These are phyloP conservation scores for Callimorpha dominula DNA, from an alignment of 2,888 invertebrate species.

Conservation along the genomic window DNA sequence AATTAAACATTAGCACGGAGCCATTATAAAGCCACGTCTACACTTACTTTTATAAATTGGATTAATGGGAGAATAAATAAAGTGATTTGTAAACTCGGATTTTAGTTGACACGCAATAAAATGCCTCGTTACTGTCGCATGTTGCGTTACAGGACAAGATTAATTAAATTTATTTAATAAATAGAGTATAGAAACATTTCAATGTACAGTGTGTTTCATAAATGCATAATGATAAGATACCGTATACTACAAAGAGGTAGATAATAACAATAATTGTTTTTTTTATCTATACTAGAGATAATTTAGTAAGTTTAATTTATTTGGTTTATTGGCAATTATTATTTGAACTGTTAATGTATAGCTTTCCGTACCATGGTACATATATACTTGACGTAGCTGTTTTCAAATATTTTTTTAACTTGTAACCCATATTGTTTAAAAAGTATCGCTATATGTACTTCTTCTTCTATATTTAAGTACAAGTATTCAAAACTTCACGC, in stretches of 20 bases:
- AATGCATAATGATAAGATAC: neutral
- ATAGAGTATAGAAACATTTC: neutral
- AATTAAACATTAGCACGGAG: constrained; percentile 42
- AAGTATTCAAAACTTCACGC: too few relatives aligned
- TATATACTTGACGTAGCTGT: too few relatives aligned
- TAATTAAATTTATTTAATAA: neutral
- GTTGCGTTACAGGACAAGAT: neutral
- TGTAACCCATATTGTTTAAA: too few relatives aligned
- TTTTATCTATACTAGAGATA: too few relatives aligned
- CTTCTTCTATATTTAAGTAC: too few relatives aligned
- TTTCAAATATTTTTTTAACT: too few relatives aligned
- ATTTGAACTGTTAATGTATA: too few relatives aligned
- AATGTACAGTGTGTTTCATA: neutral
- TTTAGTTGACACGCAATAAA: neutral
- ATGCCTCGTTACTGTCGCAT: neutral
- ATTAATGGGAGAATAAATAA: neutral
- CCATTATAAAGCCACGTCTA: constrained; percentile 21
- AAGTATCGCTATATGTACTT: too few relatives aligned
- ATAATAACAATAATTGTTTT: neutral
- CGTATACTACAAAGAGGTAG: neutral
- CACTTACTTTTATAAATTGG: neutral
- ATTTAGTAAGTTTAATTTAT: too few relatives aligned
- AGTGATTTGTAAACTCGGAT: neutral
- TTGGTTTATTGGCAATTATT: too few relatives aligned
- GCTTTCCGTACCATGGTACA: too few relatives aligned